These are phyloP conservation scores for Digitonthophagus gazella DNA, from an alignment of 2,888 invertebrate species.

Conservation along the genomic window DNA sequence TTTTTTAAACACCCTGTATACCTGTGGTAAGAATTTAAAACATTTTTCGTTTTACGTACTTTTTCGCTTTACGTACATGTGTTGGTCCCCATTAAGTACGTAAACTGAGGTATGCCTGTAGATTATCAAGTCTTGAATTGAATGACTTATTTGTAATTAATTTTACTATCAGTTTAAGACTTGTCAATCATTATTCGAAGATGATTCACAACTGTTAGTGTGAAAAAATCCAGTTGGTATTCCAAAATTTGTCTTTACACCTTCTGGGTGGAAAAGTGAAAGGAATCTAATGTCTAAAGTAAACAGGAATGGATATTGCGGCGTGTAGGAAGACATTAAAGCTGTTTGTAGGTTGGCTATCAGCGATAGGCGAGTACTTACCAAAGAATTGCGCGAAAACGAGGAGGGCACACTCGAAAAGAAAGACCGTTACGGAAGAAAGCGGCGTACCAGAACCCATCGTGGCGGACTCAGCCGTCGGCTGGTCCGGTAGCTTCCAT, in stretches of 20 bases:
- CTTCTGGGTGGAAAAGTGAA: neutral
- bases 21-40: too few species aligned
- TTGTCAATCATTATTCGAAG: too few species aligned
- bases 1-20: too few species aligned
- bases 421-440: slow-evolving; percentile 23
- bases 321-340: neutral
- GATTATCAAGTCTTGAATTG: too few species aligned
- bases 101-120: too few species aligned
- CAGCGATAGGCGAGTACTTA: slow-evolving; percentile 29
- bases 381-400: slow-evolving; percentile 35
- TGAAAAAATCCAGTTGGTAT: neutral
- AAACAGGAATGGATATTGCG: neutral
- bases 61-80: too few species aligned
- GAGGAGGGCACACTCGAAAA: slow-evolving; percentile 22
- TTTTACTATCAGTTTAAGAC: too few species aligned
- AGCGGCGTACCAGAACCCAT: slow-evolving; percentile 44
- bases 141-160: too few species aligned
- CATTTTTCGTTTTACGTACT: too few species aligned
- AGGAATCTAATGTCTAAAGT: neutral
- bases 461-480: slow-evolving; percentile 47
- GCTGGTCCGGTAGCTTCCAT: slow-evolving; percentile 45
- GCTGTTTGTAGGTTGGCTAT: neutral
- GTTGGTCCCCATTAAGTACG: too few species aligned
- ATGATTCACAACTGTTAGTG: too few species aligned
- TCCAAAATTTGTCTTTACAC: neutral